These are phyloP conservation scores for Chunga burmeisteri DNA, from an alignment of 2,113 vertebrate genomes.

Conservation along the genomic window DNA sequence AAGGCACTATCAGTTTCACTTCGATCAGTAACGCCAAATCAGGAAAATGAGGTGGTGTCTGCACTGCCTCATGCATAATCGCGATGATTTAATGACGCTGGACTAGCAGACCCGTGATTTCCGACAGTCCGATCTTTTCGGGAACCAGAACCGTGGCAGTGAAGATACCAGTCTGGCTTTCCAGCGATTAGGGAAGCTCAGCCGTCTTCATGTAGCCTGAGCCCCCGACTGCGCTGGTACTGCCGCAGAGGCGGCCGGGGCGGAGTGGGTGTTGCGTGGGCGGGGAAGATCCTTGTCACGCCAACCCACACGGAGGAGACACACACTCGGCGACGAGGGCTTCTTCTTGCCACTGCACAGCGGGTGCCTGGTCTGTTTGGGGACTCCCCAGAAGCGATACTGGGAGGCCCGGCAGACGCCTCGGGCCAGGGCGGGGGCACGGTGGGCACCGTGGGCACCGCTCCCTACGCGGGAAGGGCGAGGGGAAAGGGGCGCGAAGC, in stretches of 20 bases:
- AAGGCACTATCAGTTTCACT: not conserved
- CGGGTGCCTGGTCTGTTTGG: accelerated
- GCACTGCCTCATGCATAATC: not conserved
- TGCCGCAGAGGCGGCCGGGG: accelerated
- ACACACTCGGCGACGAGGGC: accelerated
- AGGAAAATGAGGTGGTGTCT: not conserved
- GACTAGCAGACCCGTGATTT: not conserved
- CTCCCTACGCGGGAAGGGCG: accelerated
- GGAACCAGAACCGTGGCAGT: not conserved
- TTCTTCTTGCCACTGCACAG: too few species aligned
- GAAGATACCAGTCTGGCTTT: not conserved
- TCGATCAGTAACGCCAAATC: not conserved
- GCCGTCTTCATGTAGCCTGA: not conserved
- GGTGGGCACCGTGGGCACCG: not conserved
- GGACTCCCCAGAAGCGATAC: accelerated
- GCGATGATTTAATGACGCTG: accelerated
- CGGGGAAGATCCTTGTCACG: accelerated
- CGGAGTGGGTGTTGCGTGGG: not conserved
- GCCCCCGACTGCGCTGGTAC: accelerated
- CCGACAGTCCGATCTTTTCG: not conserved
- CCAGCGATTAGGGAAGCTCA: accelerated
- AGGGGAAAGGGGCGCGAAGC: accelerated
- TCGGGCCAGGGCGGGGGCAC: accelerated
- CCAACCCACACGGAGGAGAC: accelerated
- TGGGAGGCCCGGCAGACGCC: accelerated